Evolutionary conservation across 2,888 invertebrate genomes (phyloP).

Genomic region (Rugalucina vietnamica): DNA sequence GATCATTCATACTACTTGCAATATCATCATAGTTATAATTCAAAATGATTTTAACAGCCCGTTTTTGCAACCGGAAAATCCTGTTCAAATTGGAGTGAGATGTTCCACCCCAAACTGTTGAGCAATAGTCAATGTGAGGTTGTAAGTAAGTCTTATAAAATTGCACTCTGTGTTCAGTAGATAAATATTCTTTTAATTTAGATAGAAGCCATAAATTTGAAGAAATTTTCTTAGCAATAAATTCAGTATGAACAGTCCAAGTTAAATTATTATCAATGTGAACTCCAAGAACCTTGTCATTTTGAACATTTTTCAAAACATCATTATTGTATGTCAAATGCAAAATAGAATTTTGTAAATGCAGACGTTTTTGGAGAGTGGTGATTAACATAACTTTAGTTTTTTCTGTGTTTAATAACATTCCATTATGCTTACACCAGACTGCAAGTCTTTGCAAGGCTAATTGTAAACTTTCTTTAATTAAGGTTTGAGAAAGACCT

Average conservation of each 20-base stretch:
- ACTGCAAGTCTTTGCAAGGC: too few relatives aligned
- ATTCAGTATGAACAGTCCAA: not conserved
- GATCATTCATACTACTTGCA: not conserved
- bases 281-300: not conserved
- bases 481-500: not conserved
- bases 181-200: not conserved
- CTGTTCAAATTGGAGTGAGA: not conserved
- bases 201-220: not conserved
- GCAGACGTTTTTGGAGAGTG: too few relatives aligned
- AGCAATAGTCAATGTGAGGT: not conserved
- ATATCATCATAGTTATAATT: not conserved
- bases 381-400: too few relatives aligned
- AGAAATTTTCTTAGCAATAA: not conserved
- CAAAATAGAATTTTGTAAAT: too few relatives aligned
- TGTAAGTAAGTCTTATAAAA: not conserved
- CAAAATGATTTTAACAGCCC: not conserved
- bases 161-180: not conserved
- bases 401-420: too few relatives aligned
- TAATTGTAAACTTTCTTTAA: not conserved
- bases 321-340: too few relatives aligned
- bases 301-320: not conserved
- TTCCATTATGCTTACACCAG: too few relatives aligned
- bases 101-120: not conserved
- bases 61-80: not conserved
- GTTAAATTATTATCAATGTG: not conserved